Evolutionary conservation across 2,888 invertebrate genomes (phyloP).

Genomic region (Lochmaea capreae): DNA sequence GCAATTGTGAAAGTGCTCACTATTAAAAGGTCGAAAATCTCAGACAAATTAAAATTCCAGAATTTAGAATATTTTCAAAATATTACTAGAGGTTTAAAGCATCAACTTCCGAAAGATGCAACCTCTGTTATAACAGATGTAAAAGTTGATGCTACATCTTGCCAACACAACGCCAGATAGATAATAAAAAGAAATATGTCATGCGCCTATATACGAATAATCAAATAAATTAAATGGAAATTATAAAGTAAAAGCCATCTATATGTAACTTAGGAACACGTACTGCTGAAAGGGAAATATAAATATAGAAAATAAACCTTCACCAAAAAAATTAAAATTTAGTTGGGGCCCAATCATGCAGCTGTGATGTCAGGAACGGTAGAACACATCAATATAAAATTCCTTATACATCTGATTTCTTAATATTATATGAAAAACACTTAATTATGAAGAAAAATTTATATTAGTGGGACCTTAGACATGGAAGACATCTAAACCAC

Average conservation of each 20-base stretch:
- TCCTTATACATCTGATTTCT: slow-evolving; percentile 18
- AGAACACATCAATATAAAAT: slow-evolving; percentile 42
- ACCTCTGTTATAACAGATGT: slow-evolving; percentile 3
- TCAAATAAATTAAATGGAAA: slow-evolving; percentile 32
- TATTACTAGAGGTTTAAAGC: neutral
- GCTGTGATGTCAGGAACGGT: slow-evolving; percentile 34
- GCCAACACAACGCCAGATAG: slow-evolving; percentile 54
- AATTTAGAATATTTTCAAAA: neutral
- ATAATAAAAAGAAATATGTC: slow-evolving; percentile 42
- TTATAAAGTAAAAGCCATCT: slow-evolving; percentile 38
- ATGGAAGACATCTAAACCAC: too few species aligned
- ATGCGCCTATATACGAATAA: slow-evolving; percentile 40
- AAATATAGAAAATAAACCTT: slow-evolving; percentile 38
- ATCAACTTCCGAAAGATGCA: neutral
- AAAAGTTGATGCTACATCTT: slow-evolving; percentile 39
- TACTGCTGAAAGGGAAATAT: slow-evolving; percentile 43
- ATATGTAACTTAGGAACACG: slow-evolving; percentile 34
- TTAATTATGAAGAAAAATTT: too few species aligned
- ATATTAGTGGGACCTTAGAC: too few species aligned
- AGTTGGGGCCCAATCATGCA: slow-evolving; percentile 46
- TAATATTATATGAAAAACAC: too few species aligned
- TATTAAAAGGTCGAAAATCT: neutral
- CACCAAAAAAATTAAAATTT: slow-evolving; percentile 38
- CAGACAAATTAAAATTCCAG: neutral
- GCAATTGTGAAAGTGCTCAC: slow-evolving; percentile 17